Conservation (phyloP, 2,113 vertebrate species). For the Forbesichthys agassizii region DNA sequence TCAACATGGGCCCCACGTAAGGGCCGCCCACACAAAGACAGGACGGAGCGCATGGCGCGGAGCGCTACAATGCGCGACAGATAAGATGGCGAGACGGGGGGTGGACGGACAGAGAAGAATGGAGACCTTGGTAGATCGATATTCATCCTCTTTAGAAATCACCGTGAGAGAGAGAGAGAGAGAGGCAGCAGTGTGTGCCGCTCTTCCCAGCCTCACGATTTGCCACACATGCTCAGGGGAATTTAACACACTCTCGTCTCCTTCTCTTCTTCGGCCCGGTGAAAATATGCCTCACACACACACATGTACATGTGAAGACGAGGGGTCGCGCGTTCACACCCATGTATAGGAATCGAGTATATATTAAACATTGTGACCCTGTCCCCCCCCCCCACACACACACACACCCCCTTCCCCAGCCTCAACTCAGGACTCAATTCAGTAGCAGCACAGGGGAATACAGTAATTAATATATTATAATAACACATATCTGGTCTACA, state of each 20-base stretch:
- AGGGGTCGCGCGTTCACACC: slow-evolving; percentile 34
- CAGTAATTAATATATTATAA: slow-evolving; percentile 21
- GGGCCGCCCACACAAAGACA: slow-evolving; percentile 22
- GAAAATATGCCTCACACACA: slow-evolving; percentile 40
- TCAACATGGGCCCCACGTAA: slow-evolving; percentile 30
- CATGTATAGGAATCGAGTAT: slow-evolving; percentile 27
- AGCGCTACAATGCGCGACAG: slow-evolving; percentile 20
- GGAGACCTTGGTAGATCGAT: slow-evolving; percentile 62
- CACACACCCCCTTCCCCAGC: no score
- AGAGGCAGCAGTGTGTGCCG: slow-evolving; percentile 42
- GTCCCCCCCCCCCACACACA: neutral
- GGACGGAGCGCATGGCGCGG: slow-evolving; percentile 10
- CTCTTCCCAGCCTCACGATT: slow-evolving; percentile 66
- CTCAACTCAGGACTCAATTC: no score
- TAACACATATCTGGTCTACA: neutral
- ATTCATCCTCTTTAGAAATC: slow-evolving; percentile 59
- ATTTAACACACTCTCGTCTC: slow-evolving; percentile 59
- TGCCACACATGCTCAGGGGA: slow-evolving; percentile 75
- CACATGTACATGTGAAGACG: neutral
- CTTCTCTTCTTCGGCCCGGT: slow-evolving; percentile 35
- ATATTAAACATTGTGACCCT: slow-evolving; percentile 30
- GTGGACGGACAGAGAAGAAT: slow-evolving; percentile 17
- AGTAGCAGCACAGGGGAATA: neutral
- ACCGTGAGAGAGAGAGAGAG: slow-evolving; percentile 25
- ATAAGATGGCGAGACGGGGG: slow-evolving; percentile 40